Evolutionary conservation across 2,888 invertebrate genomes (phyloP).

Genomic region (Nowickia ferox): DNA sequence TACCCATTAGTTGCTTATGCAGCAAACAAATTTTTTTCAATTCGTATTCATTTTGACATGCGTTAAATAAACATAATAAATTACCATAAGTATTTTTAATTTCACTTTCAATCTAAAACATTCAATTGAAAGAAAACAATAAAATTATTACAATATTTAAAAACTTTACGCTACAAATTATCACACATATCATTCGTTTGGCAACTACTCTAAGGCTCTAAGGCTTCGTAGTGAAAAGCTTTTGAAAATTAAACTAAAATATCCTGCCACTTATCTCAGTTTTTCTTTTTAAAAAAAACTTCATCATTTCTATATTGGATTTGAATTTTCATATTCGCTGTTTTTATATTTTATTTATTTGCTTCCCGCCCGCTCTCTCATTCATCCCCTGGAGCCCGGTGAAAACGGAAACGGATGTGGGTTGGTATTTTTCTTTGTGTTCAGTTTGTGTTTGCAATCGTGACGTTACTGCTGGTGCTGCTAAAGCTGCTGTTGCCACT

Average conservation of each 20-base stretch:
- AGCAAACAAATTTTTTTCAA: too few species aligned
- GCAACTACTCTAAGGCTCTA: too few species aligned
- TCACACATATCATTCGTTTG: too few species aligned
- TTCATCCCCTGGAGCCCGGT: slow-evolving; percentile 54
- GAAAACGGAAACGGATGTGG: slow-evolving; percentile 71
- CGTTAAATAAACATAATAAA: too few species aligned
- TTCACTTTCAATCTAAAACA: too few species aligned
- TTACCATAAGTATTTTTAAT: too few species aligned
- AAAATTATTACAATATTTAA: too few species aligned
- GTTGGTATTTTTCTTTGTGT: slow-evolving; percentile 33
- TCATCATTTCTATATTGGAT: background rate
- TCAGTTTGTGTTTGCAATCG: slow-evolving; percentile 64
- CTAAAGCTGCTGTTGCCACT: slow-evolving; percentile 10
- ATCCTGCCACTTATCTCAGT: slow-evolving; percentile 33
- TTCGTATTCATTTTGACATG: too few species aligned
- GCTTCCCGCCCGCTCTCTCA: background rate
- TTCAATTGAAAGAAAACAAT: too few species aligned
- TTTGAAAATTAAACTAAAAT: slow-evolving; percentile 56
- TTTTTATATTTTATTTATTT: slow-evolving; percentile 36
- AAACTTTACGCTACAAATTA: too few species aligned
- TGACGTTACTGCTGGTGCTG: slow-evolving; percentile 44
- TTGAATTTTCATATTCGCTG: slow-evolving; percentile 27
- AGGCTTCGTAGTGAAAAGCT: too few species aligned
- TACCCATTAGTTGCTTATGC: too few species aligned
- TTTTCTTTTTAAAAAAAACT: background rate